A percentile compares a stretch with the other conserved stretches of the same genome.
Conservation (phyloP, 2,797 vertebrate species). For the Sebastes matsubarae region DNA sequence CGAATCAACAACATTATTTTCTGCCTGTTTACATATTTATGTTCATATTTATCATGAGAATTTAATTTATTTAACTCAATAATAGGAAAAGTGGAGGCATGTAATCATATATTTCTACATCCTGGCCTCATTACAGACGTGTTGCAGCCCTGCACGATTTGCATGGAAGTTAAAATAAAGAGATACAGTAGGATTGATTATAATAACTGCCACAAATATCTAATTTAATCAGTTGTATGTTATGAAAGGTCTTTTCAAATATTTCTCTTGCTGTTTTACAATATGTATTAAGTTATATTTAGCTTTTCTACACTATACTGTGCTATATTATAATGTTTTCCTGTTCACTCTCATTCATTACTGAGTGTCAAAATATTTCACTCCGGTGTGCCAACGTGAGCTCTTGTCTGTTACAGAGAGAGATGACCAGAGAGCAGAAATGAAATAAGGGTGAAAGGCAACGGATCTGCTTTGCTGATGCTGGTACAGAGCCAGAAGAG, state of each 20-base stretch:
- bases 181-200: neutral
- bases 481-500: slow-evolving; percentile 64
- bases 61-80: neutral
- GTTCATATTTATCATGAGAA: neutral
- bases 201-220: neutral
- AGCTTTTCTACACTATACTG: neutral
- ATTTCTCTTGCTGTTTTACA: neutral
- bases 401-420: slow-evolving; percentile 37
- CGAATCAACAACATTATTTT: neutral
- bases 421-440: slow-evolving; percentile 48
- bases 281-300: neutral
- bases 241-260: neutral
- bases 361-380: slow-evolving; percentile 35
- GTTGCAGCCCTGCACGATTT: neutral
- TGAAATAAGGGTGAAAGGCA: slow-evolving; percentile 52
- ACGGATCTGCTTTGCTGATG: slow-evolving; percentile 57
- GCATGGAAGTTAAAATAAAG: neutral
- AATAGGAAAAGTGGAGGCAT: neutral
- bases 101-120: neutral
- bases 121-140: neutral
- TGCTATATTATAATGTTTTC: neutral
- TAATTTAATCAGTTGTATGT: neutral
- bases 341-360: slow-evolving; percentile 1
- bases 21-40: neutral
- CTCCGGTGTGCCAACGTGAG: slow-evolving; percentile 33